Percentiles rank a stretch among this genome's conserved stretches.
Conservation (phyloP, 1,140 invertebrate species). For the Drosophila nasuta region DNA sequence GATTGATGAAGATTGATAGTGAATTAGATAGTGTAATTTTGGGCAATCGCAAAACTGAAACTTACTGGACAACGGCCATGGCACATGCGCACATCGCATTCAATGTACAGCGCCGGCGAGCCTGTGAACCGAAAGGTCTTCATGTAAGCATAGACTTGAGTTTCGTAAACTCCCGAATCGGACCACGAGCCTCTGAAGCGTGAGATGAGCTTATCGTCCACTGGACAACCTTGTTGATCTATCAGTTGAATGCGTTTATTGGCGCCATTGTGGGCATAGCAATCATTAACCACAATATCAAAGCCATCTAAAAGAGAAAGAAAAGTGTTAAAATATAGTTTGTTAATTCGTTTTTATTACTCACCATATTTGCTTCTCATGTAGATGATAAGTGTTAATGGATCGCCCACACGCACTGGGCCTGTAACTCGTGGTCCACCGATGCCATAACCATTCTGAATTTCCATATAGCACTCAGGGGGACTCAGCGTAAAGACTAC, state of each 20-base stretch:
- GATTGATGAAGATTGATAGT: not conserved
- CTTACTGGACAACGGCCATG: slow-evolving; percentile 94
- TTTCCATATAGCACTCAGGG: slow-evolving; percentile 98
- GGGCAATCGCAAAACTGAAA: slow-evolving; percentile 34
- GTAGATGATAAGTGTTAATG: slow-evolving; percentile 95
- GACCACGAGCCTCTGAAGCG: slow-evolving; percentile 96
- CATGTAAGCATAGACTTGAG: slow-evolving; percentile 97
- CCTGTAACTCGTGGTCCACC: slow-evolving; percentile 93
- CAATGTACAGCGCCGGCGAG: slow-evolving; percentile 96
- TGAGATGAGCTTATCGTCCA: slow-evolving; percentile 96
- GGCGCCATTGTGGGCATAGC: slow-evolving; percentile 96
- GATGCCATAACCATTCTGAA: slow-evolving; percentile 94
- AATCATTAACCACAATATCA: slow-evolving; percentile 98
- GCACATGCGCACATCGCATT: slow-evolving; percentile 97
- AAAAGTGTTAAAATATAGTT: slow-evolving; percentile 39
- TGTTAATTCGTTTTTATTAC: slow-evolving; percentile 3
- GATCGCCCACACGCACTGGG: slow-evolving; percentile 96
- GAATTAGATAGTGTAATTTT: not conserved
- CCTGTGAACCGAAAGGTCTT: slow-evolving; percentile 97
- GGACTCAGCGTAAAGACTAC: slow-evolving; percentile 97
- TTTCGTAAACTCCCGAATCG: slow-evolving; percentile 95
- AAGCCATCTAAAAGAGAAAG: slow-evolving; percentile 91
- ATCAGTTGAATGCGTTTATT: slow-evolving; percentile 96
- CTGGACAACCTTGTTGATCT: slow-evolving; percentile 97
- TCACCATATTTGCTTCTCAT: slow-evolving; percentile 97